A percentile compares a stretch with the other conserved stretches of the same genome.
Conservation (phyloP, 2,888 invertebrate species). For the Drosophila aldrichi region DNA sequence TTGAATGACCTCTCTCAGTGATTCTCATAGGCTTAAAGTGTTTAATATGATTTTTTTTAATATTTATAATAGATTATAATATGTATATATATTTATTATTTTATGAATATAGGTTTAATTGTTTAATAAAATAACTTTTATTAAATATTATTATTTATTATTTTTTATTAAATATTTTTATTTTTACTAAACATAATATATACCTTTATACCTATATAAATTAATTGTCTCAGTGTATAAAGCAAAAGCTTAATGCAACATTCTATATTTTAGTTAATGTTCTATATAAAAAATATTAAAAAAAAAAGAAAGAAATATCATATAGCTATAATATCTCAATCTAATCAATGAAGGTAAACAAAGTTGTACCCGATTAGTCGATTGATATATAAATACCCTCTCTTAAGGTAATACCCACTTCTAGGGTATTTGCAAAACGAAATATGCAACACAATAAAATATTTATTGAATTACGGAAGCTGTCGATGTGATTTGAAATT, state of each 20-base stretch:
- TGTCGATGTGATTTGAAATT: conserved; percentile 63
- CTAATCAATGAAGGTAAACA: too few species aligned
- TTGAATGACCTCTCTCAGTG: conserved; percentile 14
- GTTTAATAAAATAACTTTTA: neutral
- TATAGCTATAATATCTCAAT: too few species aligned
- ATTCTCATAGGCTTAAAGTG: neutral
- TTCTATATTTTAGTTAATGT: too few species aligned
- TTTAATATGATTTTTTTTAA: neutral
- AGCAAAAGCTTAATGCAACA: too few species aligned
- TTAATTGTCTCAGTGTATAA: too few species aligned
- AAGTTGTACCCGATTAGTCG: too few species aligned
- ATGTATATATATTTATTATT: neutral
- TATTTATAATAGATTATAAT: neutral
- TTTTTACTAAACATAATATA: too few species aligned
- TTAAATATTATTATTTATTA: neutral
- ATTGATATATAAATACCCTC: neutral
- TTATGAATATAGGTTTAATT: neutral
- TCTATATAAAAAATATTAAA: too few species aligned
- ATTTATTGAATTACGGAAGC: conserved; percentile 76
- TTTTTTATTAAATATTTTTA: neutral
- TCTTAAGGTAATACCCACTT: neutral
- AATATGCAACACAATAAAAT: conserved; percentile 57
- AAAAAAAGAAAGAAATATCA: too few species aligned
- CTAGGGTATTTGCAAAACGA: conserved; percentile 35
- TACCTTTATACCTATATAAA: too few species aligned